A percentile compares a stretch with the other conserved stretches of the same genome.
Evolutionary conservation across 2,888 invertebrate species (phyloP).

Genomic region (Mesoligia furuncula): DNA sequence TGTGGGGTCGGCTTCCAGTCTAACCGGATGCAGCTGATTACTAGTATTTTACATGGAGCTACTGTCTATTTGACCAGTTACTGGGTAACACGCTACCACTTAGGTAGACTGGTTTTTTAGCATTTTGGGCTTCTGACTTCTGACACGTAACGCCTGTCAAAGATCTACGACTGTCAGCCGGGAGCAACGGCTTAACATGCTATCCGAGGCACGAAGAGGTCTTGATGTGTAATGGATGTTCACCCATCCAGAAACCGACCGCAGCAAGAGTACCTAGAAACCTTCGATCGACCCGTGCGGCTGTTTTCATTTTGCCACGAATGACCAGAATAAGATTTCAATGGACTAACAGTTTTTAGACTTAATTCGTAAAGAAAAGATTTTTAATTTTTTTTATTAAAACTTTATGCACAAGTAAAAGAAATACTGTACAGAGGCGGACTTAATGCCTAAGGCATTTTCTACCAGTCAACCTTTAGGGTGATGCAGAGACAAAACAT

Average conservation of each 20-base stretch:
- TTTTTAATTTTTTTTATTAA: too few relatives aligned
- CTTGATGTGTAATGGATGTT: neutral
- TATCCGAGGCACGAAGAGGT: neutral
- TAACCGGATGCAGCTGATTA: neutral
- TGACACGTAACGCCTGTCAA: neutral
- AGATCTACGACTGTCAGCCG: neutral
- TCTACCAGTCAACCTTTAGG: too few relatives aligned
- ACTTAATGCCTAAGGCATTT: too few relatives aligned
- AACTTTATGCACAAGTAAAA: too few relatives aligned
- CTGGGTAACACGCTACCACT: neutral
- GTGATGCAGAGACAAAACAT: too few relatives aligned
- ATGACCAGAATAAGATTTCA: neutral
- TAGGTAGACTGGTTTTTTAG: neutral
- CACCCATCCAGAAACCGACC: neutral
- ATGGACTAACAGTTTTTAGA: neutral
- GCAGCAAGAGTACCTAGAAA: neutral
- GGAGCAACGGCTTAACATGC: neutral
- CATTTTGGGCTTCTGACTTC: neutral
- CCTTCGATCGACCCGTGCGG: neutral
- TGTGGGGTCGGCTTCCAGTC: neutral
- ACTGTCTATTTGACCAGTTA: neutral
- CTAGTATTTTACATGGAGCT: neutral
- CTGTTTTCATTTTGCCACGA: neutral
- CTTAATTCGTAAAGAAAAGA: conserved; percentile 1
- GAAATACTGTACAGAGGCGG: too few relatives aligned